Evolutionary conservation across 2,113 vertebrate genomes (phyloP), one percentile per base, ranked within the genome.

Genomic region (Alethe castanea): DNA sequence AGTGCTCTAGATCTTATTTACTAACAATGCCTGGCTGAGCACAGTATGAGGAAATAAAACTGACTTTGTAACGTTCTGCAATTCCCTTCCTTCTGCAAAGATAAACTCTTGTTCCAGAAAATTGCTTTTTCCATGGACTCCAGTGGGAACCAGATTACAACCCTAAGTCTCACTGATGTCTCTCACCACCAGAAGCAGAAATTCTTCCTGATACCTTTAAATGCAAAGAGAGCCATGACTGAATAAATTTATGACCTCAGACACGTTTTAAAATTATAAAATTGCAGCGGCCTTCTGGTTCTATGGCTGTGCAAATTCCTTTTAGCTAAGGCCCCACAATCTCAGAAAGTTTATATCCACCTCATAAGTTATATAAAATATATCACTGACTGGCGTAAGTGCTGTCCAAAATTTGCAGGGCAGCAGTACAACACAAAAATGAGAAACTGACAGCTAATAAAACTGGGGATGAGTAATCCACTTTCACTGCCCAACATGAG

Each of bases 1-100:
- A 96, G 72, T 81, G 79, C 64, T 82, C 65, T 92, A 81, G 90
- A 92, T 96, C 90, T 94, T 96, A 93, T 93, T 96, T 96, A 96
- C 90, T 95, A 96, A 90, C 88, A 93, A 88, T 65, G 93, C 77
- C 79, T 83, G 83, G 81, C 82, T 79, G 57, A 94, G 57, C 72
- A 64, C 36, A 50, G 69, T 76, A 6, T 53, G 40, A 90, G 60
- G 82, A 94, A 92, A 86, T 74, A 93, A 93, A 94, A 88, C 29
- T 10, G 28, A 87, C 62, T 94, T 86, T 44, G 60, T 66, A 94
- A 67, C 15, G 2, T 84, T 74, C 82, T 61, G 28, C 52, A 67
- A 60, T 67, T 86, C 85, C 71, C 84, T 66, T 83, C 73, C 64
- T 81, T 74, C 86, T 77, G 35, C 64, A 74, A 67, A 56, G 64